These are phyloP conservation scores for Eueremaeus valkanovi DNA, from an alignment of 2,888 invertebrate species.

Conservation along the genomic window DNA sequence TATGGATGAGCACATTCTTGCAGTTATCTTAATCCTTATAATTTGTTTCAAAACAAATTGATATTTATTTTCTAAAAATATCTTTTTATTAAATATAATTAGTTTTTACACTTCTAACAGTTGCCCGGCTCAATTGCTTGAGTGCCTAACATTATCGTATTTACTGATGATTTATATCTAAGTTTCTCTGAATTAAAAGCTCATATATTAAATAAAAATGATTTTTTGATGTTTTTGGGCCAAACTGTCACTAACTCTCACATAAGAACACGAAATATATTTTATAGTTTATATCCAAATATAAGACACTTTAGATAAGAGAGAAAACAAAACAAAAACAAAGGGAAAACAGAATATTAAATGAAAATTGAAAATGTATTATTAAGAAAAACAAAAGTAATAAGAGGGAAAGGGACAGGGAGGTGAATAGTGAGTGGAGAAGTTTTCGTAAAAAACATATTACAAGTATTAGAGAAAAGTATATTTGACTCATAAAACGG, in stretches of 20 bases:
- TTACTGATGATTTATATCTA: background rate
- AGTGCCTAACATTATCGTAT: no score
- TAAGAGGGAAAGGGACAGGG: background rate
- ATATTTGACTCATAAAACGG: background rate
- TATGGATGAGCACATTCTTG: no score
- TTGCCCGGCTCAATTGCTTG: no score
- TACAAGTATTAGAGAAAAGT: background rate
- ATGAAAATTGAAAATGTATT: no score
- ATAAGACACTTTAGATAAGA: background rate
- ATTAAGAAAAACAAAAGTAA: background rate
- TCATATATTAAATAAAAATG: background rate
- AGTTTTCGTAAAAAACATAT: no score
- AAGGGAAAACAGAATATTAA: background rate
- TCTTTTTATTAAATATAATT: no score
- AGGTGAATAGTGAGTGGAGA: background rate
- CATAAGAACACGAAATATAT: constrained; percentile 7
- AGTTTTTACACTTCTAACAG: no score
- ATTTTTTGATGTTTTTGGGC: constrained; percentile 19
- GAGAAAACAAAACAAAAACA: background rate
- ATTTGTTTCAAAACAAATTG: no score
- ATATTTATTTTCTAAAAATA: no score
- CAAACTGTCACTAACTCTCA: constrained; percentile 7
- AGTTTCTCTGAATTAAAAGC: no score
- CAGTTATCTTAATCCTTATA: no score
- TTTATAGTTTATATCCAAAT: background rate